Conservation (phyloP, 2,888 invertebrate genomes). For the Cantharis lateralis region DNA sequence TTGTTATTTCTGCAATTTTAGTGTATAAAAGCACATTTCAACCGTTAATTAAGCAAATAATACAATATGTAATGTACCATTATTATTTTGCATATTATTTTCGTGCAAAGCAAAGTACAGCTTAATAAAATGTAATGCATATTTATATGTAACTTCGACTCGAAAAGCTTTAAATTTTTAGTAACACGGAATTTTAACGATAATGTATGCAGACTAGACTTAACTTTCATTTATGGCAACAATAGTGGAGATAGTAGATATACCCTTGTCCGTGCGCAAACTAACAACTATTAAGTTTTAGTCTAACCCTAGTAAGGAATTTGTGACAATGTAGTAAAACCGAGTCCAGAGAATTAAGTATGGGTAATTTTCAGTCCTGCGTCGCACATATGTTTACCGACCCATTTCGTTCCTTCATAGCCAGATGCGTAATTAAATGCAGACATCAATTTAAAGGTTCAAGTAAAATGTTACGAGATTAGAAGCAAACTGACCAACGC, state of each 20-base stretch:
- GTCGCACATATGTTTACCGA: conserved; percentile 34
- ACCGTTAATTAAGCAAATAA: not conserved
- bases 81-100: not conserved
- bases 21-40: not conserved
- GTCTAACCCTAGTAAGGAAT: conserved; percentile 20
- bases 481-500: not conserved
- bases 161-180: not conserved
- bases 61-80: not conserved
- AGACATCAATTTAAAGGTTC: conserved; percentile 20
- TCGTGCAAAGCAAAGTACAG: not conserved
- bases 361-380: conserved; percentile 26
- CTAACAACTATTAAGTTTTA: conserved; percentile 18
- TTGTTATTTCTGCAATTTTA: not conserved
- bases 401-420: conserved; percentile 30
- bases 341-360: conserved; percentile 26
- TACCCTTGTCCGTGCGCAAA: conserved; percentile 13
- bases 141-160: not conserved
- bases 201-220: not conserved
- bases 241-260: conserved; percentile 1
- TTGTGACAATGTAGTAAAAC: conserved; percentile 29
- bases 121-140: not conserved
- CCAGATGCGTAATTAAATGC: conserved; percentile 33
- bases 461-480: conserved; percentile 7
- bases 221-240: not conserved
- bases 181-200: not conserved